A percentile compares a stretch with the other conserved stretches of the same genome.
phyloP scores from a whole-genome alignment of 2,888 invertebrate genomes.

The Leucoma salicis region DNA sequence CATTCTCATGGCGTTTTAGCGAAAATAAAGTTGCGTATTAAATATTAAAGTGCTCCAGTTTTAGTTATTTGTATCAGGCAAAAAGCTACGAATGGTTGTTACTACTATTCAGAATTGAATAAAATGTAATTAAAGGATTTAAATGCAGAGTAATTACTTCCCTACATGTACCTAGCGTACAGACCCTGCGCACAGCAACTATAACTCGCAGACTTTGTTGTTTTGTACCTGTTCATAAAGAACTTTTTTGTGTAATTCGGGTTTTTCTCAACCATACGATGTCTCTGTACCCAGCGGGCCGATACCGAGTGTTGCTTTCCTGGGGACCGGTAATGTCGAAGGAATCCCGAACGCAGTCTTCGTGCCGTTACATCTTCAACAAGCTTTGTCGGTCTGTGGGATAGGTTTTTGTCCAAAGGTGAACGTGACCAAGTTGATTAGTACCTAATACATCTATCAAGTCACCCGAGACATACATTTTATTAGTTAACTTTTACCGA shows the following conservation, averaged over 20 bases:
- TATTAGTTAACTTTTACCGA: no score
- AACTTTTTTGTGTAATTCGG: slow-evolving; percentile 7
- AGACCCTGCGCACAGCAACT: not conserved
- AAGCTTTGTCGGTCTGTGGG: slow-evolving; percentile 3
- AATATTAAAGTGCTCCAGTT: no score
- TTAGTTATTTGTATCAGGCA: no score
- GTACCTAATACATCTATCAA: no score
- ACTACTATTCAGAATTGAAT: no score
- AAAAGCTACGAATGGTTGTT: no score
- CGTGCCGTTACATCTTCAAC: slow-evolving; percentile 1
- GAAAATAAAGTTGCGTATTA: no score
- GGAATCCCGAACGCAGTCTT: not conserved
- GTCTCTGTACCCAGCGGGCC: not conserved
- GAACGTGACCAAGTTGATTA: slow-evolving; percentile 3
- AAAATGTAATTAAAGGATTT: no score
- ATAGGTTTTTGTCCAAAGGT: slow-evolving; percentile 5
- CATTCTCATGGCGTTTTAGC: no score
- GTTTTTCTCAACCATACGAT: not conserved
- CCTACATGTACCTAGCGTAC: not conserved
- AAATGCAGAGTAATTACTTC: no score
- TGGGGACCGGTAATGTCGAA: no score
- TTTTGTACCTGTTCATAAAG: slow-evolving; percentile 24
- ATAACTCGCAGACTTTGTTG: slow-evolving; percentile 5
- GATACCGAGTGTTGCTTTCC: not conserved
- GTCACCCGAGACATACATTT: no score